Evolutionary conservation across 2,888 invertebrate genomes (phyloP), one percentile per base, ranked within the genome.

Genomic region (Heliconius aoede): DNA sequence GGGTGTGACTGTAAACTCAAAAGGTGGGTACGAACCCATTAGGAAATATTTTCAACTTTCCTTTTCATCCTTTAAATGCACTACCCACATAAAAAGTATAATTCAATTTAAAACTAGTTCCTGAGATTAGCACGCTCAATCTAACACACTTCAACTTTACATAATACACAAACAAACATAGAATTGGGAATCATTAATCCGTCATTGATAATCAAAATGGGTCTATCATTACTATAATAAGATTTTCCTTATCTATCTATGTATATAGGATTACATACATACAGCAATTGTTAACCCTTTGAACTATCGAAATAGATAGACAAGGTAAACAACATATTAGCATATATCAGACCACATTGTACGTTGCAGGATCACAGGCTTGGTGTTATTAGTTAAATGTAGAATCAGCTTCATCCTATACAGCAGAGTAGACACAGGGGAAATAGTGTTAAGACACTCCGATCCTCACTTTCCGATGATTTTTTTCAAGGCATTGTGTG

Each of bases 261-360:
- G n/a, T n/a, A n/a, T n/a, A n/a, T 30, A 55, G 30, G 30, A 69
- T 55, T 30, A 28, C 24, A 69, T 8, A 40, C 0, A 21, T 18
- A 26, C 46, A 68, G 3, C 51, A 55, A 18, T 51, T 69, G 55
- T 30, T 51, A 30, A 30, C 30, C 15, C n/a, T 69, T 55, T 69
- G 55, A 32, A 30, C 69, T 28, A n/a, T 55, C 28, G 55, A 40
- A 40, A 21, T 55, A 73, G 55, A 65, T 77, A 73, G 68, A 60
- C 65, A 36, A 74, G 58, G 61, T 51, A 67, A 77, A 69, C 64
- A n/a, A 51, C 62, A 26, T 61, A 74, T 61, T 72, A 77, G 60
- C 67, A 72, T 77, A 72, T 72, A 77, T 77, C 61, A 72, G 72
- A 67, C 61, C 72, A 68, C 65, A 74, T 65, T 58, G 71, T 60